Evolutionary conservation across 2,888 invertebrate genomes (phyloP), one percentile per base, ranked within the genome.

Genomic region (Drosophila kuntzei): DNA sequence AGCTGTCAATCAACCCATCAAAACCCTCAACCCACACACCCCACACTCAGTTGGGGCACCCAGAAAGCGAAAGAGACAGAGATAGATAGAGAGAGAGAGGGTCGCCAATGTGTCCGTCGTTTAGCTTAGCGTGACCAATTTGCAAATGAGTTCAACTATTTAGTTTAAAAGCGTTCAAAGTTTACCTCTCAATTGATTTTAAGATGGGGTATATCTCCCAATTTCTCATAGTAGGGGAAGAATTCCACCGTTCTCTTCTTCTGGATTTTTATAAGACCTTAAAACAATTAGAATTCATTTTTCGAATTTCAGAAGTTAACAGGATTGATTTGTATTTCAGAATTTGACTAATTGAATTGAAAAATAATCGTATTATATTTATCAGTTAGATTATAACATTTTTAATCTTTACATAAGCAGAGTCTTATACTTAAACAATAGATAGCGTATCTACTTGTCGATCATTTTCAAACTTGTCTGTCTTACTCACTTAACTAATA

Each of bases 111-210:
- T 43, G 60, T 46, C 39, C 53, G 49, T 20, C 57, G 41, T 20
- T 69, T 53, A 41, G 62, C 50, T 71, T 43, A 51, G 57, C 69
- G 62, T 77, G 62, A 76, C 50, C 50, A 61, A 61, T 75, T 71
- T 78, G 80, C 80, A 76, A 83, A 80, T 82, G 82, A 49, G 62
- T 61, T 69, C 36, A 59, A 55, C 64, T 53, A 64, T 70, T 66
- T 61, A 53, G 64, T 14, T 39, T 9, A 2, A 44, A n/a, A 11
- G 34, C 2, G 8, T 11, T 6, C 11, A 44, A 60, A 39, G 50
- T 32, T 16, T 36, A 37, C 37, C 14, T 27, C 39, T 20, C 7
- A n/a, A 14, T 5, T n/a, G n/a, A 7, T 29, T 32, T 32, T 2
- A 3, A n/a, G 16, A 37, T n/a, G n/a, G 18, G 25, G 12, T 43